Conservation (phyloP, 1,140 invertebrate species). For the Microplitis demolitor region DNA sequence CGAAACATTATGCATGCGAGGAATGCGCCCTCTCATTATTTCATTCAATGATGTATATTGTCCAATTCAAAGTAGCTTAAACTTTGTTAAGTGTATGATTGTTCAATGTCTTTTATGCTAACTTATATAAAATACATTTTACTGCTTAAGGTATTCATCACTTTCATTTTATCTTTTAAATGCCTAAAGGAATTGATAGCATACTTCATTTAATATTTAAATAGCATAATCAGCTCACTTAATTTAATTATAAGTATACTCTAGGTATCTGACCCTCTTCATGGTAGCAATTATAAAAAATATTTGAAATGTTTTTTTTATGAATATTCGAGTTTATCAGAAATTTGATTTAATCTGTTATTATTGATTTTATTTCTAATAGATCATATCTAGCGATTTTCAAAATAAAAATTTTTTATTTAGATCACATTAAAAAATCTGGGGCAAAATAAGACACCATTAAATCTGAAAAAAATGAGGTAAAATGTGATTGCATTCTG, state of each 20-base stretch:
- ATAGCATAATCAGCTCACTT: background rate
- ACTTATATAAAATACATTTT: no score
- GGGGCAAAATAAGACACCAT: no score
- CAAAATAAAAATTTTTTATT: no score
- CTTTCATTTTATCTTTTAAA: background rate
- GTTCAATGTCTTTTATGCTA: background rate
- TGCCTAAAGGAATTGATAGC: conserved; percentile 7
- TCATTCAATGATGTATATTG: conserved; percentile 18
- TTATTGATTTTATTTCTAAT: no score
- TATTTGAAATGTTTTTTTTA: no score
- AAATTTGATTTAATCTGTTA: no score
- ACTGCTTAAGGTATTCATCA: no score
- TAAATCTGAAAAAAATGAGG: no score
- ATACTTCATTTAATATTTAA: conserved; percentile 13
- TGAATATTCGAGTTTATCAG: conserved; percentile 4
- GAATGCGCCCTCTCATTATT: conserved; percentile 38
- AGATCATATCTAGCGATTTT: no score
- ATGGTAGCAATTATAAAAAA: no score
- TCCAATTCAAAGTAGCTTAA: background rate
- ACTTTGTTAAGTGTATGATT: background rate
- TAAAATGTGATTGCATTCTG: no score
- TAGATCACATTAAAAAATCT: no score
- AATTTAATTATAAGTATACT: conserved; percentile 12
- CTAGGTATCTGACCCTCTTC: conserved; percentile 13
- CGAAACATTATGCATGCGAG: conserved; percentile 38